Base-by-base conservation (phyloP, 2,113 vertebrate species). In the Ornithorhynchus anatinus region DNA sequence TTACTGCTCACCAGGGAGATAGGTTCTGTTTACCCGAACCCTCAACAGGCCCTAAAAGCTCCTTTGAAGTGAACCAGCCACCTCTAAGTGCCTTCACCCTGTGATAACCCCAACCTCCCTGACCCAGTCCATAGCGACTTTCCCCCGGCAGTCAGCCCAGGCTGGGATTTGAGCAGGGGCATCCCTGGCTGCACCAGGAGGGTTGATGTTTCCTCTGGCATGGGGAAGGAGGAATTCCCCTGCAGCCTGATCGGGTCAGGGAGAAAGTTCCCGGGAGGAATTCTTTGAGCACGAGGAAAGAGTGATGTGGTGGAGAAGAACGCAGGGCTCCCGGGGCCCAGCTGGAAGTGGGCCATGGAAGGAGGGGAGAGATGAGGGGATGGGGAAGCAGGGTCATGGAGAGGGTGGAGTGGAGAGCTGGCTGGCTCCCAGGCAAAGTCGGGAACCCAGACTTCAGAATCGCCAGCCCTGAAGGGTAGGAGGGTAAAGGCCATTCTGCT, bases 71-170 rank as follows among this genome's bases (percentile, higher is more conserved):
- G 75, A 59, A 65, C 33, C 8, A n/a, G 44, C 44, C 56, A 42
- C 75, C 72, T 79, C 45, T 57, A 60, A 77, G 82, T 78, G 72
- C 83, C 69, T 78, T 85, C 87, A 77, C 62, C 67, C 70, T 16
- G 38, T 74, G 88, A 90, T 79, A 88, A 86, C 70, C 56, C 50
- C 5, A 13, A 45, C 20, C 43, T 79, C 62, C 47, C 22, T 10
- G 56, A 22, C 9, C 33, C n/a, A 11, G 17, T 7, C 29, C 37
- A 44, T 62, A 74, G 85, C 80, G 85, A 71, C 74, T 53, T 58
- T 58, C 54, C 48, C 23, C n/a, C 20, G 7, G 6, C 42, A 25
- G 32, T 14, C 3, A 27, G 8, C 8, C 58, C 38, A 38, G 8
- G 27, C 32, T 8, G 3, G 9, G 35, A 33, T 27, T 27, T n/a